Evolutionary conservation across 2,888 invertebrate genomes (phyloP).

Genomic region (Suillia variegata): DNA sequence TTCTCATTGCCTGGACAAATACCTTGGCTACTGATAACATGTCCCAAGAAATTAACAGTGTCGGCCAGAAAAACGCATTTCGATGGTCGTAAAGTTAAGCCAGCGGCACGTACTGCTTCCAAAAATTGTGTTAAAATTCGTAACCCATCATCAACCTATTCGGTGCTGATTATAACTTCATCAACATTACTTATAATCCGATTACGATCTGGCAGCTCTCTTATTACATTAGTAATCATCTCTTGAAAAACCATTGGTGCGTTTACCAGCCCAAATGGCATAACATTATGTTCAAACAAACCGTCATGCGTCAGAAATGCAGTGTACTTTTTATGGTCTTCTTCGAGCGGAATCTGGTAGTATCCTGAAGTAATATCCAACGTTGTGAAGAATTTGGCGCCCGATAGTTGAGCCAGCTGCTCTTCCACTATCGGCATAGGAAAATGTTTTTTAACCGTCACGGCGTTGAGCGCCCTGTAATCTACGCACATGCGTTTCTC

Average conservation of each 20-base stretch:
- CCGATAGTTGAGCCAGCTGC: too few relatives aligned
- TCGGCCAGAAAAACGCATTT: conserved; percentile 20
- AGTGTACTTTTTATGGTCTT: conserved; percentile 39
- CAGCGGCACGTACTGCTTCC: conserved; percentile 9
- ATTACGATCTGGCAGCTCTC: neutral
- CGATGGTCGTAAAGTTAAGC: conserved; percentile 21
- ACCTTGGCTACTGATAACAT: conserved; percentile 11
- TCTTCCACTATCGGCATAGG: conserved; percentile 24
- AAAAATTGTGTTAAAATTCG: conserved; percentile 10
- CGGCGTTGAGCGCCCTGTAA: conserved; percentile 19
- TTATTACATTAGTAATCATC: conserved; percentile 28
- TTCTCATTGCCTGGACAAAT: conserved; percentile 16
- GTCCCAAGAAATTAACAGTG: conserved; percentile 19
- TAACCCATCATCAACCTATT: neutral
- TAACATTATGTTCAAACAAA: conserved; percentile 39
- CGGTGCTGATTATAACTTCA: conserved; percentile 10
- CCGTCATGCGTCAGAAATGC: conserved; percentile 46
- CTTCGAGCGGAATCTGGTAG: conserved; percentile 32
- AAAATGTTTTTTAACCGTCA: conserved; percentile 19
- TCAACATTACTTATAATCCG: conserved; percentile 20
- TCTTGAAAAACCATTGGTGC: conserved; percentile 46
- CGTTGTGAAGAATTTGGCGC: conserved; percentile 40
- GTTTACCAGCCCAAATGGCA: conserved; percentile 51
- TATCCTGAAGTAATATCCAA: conserved; percentile 44
- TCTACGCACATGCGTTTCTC: conserved; percentile 20